Evolutionary conservation across 2,797 vertebrate species (phyloP).

Genomic region (Ctenopoma kingsleyae): DNA sequence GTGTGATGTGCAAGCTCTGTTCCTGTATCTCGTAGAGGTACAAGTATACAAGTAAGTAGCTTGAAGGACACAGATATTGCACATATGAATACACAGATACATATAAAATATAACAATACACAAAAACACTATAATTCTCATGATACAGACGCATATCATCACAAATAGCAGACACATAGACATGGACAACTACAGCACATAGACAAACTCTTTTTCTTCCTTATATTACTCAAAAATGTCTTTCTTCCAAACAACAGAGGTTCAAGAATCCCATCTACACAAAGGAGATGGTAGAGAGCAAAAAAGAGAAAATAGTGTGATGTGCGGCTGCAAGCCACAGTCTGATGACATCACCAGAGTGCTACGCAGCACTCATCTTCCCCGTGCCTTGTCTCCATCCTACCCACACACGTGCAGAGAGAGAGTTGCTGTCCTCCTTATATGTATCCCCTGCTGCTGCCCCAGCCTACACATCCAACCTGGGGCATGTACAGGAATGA

Average conservation of each 20-base stretch:
- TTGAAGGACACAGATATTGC: background rate
- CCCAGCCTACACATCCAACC: conserved; percentile 65
- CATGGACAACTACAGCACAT: background rate
- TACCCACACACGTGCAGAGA: conserved; percentile 36
- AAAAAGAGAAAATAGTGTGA: conserved; percentile 46
- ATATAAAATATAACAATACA: background rate
- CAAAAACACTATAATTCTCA: background rate
- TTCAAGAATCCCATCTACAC: conserved; percentile 27
- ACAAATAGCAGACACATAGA: background rate
- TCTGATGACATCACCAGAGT: conserved; percentile 72
- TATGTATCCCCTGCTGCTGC: conserved; percentile 43
- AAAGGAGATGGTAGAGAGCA: conserved; percentile 25
- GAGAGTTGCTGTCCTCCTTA: conserved; percentile 49
- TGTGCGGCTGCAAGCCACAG: conserved; percentile 49
- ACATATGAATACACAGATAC: background rate
- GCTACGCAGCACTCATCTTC: conserved; percentile 50
- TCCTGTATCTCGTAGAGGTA: background rate
- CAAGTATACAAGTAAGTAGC: conserved; percentile 6
- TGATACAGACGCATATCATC: background rate
- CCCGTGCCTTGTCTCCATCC: conserved; percentile 32
- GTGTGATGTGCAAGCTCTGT: background rate
- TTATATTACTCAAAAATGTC: background rate
- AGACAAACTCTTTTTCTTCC: background rate
- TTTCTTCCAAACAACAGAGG: conserved; percentile 32
- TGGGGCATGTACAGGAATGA: conserved; percentile 65